A percentile compares a stretch with the other conserved stretches of the same genome.
These are phyloP conservation scores for Gymnodraco acuticeps DNA, from an alignment of 2,797 vertebrate species.

Conservation along the genomic window DNA sequence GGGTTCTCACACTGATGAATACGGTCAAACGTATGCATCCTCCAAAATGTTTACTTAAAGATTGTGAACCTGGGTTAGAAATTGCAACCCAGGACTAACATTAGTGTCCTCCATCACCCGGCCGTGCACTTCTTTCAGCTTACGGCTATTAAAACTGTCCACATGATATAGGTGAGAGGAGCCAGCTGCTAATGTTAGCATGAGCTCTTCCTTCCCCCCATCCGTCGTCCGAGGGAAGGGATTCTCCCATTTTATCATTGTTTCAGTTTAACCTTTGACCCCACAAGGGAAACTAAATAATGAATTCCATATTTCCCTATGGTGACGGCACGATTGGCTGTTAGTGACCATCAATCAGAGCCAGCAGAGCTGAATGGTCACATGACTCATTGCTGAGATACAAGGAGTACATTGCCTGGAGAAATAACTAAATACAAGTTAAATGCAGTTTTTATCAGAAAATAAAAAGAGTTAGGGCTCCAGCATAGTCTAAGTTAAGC, in stretches of 20 bases:
- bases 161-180: slow-evolving; percentile 82
- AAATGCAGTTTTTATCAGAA: background rate
- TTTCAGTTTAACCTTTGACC: slow-evolving; percentile 90
- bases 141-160: slow-evolving; percentile 82
- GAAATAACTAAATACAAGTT: background rate
- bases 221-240: slow-evolving; percentile 73
- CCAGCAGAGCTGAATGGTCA: slow-evolving; percentile 62
- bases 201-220: slow-evolving; percentile 65
- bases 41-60: slow-evolving; percentile 81
- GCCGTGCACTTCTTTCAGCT: slow-evolving; percentile 71
- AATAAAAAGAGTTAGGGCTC: background rate
- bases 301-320: slow-evolving; percentile 90
- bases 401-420: slow-evolving; percentile 68
- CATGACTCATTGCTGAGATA: slow-evolving; percentile 72
- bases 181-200: slow-evolving; percentile 81
- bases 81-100: slow-evolving; percentile 77
- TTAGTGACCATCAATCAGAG: slow-evolving; percentile 88
- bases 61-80: slow-evolving; percentile 77
- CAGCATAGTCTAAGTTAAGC: background rate
- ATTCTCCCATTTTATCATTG: slow-evolving; percentile 85
- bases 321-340: slow-evolving; percentile 72
- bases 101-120: slow-evolving; percentile 77
- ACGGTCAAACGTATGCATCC: slow-evolving; percentile 68
- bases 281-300: slow-evolving; percentile 87
- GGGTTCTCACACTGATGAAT: slow-evolving; percentile 71